Evolutionary conservation across 2,797 vertebrate species (phyloP), one percentile per base, ranked within the genome.

Genomic region (Mus spretus): DNA sequence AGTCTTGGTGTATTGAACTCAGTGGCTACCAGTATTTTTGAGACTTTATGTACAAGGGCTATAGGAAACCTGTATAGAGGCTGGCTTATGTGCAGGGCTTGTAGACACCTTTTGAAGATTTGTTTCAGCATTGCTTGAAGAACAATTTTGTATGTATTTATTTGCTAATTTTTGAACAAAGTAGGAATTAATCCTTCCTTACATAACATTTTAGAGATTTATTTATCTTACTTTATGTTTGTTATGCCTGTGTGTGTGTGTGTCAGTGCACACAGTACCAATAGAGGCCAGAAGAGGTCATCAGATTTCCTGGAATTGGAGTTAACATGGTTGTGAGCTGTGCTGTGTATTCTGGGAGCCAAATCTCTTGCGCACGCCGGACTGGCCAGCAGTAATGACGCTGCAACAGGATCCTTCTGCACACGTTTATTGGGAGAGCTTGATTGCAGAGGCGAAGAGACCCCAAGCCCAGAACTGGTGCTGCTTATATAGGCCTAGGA

Each of bases 41-140:
- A 37, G 61, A 19, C 31, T 0, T 8, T 26, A 26, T 0, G 7
- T 3, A 57, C 13, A 7, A 2, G 47, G 44, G 15, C 0, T 20
- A 12, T 1, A 0, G 40, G 13, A 53, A 26, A 74, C 1, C 19
- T 6, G 14, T 40, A 1, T 22, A 72, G 17, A n/a, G 44, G 47
- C 50, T 13, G 28, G 55, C 12, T 17, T 6, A 61, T 24, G 15
- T 1, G n/a, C 50, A 9, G 4, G 1, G 3, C 26, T 50, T 74
- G 6, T 10, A 28, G 8, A 59, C 12, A 89, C 37, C 6, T 72
- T 65, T n/a, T 17, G 37, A 74, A 50, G 3, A 19, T 40, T 47
- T 63, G 2, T 93, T 65, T 63, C 55, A 74, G 91, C 65, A 63
- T 8, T 85, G 55, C 55, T 3, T 8, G 4, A n/a, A 47, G 13